phyloP scores from a whole-genome alignment of 2,888 invertebrate genomes.

The Perithous albicinctus region DNA sequence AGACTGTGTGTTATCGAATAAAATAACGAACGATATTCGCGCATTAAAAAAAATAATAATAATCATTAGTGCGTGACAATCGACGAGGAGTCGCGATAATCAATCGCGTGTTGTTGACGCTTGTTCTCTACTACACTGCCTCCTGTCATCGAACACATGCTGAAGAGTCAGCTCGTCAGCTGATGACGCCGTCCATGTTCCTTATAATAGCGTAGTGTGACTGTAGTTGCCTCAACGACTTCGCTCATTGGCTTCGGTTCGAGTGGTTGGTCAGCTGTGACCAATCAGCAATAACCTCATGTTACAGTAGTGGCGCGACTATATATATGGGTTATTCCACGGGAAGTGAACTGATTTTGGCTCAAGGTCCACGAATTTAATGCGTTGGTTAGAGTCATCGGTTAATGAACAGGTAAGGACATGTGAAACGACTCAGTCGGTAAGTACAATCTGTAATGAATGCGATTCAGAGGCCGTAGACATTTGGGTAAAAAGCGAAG shows the following conservation, averaged over 20 bases:
- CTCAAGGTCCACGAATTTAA: no score
- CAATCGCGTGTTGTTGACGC: slow-evolving; percentile 31
- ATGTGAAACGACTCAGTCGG: no score
- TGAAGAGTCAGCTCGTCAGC: slow-evolving; percentile 56
- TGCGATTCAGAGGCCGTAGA: no score
- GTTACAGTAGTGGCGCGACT: no score
- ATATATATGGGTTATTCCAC: no score
- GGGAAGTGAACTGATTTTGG: no score
- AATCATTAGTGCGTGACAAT: neutral
- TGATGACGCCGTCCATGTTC: slow-evolving; percentile 53
- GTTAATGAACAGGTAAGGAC: no score
- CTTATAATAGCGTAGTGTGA: neutral
- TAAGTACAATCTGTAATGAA: no score
- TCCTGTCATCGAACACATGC: slow-evolving; percentile 50
- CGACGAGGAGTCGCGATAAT: neutral
- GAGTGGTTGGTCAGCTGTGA: neutral
- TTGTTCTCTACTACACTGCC: slow-evolving; percentile 24
- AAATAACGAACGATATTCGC: neutral
- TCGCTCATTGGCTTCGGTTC: neutral
- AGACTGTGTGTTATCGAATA: neutral
- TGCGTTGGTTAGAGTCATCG: no score
- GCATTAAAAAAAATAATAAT: neutral
- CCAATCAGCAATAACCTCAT: no score
- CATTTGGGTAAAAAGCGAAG: no score
- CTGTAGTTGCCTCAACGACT: neutral